A percentile compares a stretch with the other conserved stretches of the same genome.
Conservation (phyloP, 1,140 invertebrate genomes). For the Varroa destructor region DNA sequence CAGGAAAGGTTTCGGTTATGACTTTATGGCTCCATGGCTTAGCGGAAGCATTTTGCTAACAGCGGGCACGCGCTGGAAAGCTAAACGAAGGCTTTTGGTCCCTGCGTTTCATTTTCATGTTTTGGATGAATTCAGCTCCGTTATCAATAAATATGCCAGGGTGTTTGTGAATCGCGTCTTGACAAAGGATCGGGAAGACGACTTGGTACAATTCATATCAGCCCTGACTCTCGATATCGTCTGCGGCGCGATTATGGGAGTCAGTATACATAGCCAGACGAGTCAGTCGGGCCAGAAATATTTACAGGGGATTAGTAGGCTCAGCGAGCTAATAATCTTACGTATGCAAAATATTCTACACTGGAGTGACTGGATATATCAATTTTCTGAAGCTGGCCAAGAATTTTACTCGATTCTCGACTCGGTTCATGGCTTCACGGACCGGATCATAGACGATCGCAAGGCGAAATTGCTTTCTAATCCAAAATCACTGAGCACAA, state of each 20-base stretch:
- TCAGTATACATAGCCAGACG: not conserved
- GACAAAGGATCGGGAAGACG: constrained; percentile 49
- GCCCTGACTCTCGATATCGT: constrained; percentile 73
- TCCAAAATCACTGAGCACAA: too few relatives aligned
- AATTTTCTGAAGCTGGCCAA: not conserved
- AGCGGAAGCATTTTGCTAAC: constrained; percentile 49
- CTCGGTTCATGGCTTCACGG: constrained; percentile 35
- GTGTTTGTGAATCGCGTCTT: constrained; percentile 52
- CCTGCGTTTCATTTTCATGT: too few relatives aligned
- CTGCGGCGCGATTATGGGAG: constrained; percentile 43
- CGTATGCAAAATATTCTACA: not conserved
- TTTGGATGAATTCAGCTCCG: too few relatives aligned
- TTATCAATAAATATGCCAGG: constrained; percentile 56
- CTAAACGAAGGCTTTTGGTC: constrained; percentile 64
- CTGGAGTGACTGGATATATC: constrained; percentile 1
- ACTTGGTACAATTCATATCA: constrained; percentile 61
- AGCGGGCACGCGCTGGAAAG: constrained; percentile 52
- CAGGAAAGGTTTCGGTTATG: constrained; percentile 53
- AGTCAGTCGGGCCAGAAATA: constrained; percentile 1
- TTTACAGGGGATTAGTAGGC: not conserved
- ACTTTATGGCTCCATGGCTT: constrained; percentile 52
- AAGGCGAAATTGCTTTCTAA: constrained; percentile 12
- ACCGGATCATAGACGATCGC: not conserved
- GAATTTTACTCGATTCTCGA: not conserved
- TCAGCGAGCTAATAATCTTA: not conserved